These are phyloP conservation scores for Aquatica leii DNA, from an alignment of 2,888 invertebrate species.

Conservation along the genomic window DNA sequence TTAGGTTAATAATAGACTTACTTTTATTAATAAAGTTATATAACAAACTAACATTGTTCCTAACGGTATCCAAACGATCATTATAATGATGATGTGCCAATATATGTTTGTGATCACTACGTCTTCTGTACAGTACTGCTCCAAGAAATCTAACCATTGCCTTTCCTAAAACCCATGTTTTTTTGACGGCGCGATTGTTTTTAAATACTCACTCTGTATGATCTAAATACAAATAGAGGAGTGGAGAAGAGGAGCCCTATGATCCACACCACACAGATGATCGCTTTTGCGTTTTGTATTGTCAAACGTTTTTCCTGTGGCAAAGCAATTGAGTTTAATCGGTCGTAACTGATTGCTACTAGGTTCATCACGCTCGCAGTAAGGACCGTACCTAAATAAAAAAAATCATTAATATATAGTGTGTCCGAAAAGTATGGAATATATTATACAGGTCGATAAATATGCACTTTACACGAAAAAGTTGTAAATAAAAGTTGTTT, in stretches of 20 bases:
- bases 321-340: slow-evolving; percentile 80
- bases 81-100: slow-evolving; percentile 79
- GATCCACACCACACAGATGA: slow-evolving; percentile 75
- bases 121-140: slow-evolving; percentile 80
- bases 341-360: slow-evolving; percentile 81
- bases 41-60: slow-evolving; percentile 78
- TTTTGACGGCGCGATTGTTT: neutral
- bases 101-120: slow-evolving; percentile 71
- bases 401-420: neutral
- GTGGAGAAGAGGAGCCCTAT: slow-evolving; percentile 68
- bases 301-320: slow-evolving; percentile 76
- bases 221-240: slow-evolving; percentile 71
- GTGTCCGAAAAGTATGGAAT: too few species aligned
- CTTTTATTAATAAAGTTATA: slow-evolving; percentile 74
- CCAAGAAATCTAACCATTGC: slow-evolving; percentile 78
- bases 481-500: too few species aligned
- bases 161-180: slow-evolving; percentile 65
- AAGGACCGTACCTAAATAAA: slow-evolving; percentile 69
- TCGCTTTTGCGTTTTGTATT: slow-evolving; percentile 68
- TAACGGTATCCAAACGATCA: slow-evolving; percentile 82
- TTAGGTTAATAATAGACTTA: slow-evolving; percentile 47
- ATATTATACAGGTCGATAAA: too few species aligned
- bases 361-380: slow-evolving; percentile 81
- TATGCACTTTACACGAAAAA: too few species aligned
- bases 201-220: slow-evolving; percentile 63